phyloP scores from a whole-genome alignment of 2,113 vertebrate genomes.

The Nibea albiflora region DNA sequence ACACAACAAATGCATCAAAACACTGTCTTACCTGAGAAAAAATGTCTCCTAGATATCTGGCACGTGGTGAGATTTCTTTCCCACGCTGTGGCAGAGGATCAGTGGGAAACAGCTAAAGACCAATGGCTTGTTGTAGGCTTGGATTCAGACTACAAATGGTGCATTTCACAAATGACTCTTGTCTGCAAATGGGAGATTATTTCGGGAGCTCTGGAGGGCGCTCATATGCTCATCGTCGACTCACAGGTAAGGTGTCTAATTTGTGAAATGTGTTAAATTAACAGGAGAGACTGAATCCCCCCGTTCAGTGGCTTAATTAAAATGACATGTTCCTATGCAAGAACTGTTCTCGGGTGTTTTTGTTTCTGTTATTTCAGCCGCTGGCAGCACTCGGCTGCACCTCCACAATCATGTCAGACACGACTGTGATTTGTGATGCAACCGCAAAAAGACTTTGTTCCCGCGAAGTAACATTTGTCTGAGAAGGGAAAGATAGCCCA shows the following conservation, averaged over 20 bases:
- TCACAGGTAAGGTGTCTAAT: not conserved
- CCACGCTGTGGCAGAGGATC: not conserved
- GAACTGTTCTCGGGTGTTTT: not conserved
- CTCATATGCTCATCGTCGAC: not conserved
- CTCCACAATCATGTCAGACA: slow-evolving; percentile 26
- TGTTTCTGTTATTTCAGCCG: slow-evolving; percentile 19
- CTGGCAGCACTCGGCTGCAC: slow-evolving; percentile 1
- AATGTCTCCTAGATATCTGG: not conserved
- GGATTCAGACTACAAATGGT: not conserved
- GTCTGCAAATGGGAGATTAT: not conserved
- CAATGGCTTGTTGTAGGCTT: not conserved
- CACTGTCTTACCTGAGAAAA: no score
- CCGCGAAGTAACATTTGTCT: slow-evolving; percentile 44
- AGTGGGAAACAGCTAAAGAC: not conserved
- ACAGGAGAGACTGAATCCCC: no score
- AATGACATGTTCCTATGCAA: not conserved
- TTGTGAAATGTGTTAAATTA: not conserved
- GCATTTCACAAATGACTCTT: not conserved
- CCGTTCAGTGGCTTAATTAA: not conserved
- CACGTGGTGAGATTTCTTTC: not conserved
- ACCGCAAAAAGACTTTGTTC: slow-evolving; percentile 36
- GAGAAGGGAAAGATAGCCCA: slow-evolving; percentile 44
- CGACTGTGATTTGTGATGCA: slow-evolving; percentile 51
- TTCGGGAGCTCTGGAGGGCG: not conserved
- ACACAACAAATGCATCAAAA: no score